Conservation (phyloP, 2,797 vertebrate genomes). For the Lophius americanus region DNA sequence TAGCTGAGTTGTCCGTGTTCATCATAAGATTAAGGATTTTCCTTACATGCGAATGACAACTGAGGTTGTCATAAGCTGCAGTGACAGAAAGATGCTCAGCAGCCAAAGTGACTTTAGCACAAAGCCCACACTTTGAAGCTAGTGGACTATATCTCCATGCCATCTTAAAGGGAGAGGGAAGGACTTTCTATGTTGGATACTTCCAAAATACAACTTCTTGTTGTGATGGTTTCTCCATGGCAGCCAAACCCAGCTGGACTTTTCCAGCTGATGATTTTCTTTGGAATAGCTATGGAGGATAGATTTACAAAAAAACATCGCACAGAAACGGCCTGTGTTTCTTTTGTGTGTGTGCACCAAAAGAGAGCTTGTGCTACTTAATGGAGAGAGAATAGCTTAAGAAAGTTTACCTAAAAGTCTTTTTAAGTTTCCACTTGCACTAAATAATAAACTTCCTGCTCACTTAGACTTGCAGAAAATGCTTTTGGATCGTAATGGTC, state of each 20-base stretch:
- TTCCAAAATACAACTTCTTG: no score
- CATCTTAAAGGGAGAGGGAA: no score
- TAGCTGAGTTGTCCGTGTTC: no score
- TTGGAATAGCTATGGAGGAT: slow-evolving; percentile 14
- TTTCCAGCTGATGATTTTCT: slow-evolving; percentile 16
- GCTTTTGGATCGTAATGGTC: slow-evolving; percentile 42
- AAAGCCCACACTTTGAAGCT: no score
- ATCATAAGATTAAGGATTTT: no score
- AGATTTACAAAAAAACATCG: slow-evolving; percentile 23
- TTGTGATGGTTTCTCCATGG: no score
- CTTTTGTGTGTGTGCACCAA: slow-evolving; percentile 19
- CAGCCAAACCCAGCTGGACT: background rate
- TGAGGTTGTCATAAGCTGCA: no score
- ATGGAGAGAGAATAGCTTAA: slow-evolving; percentile 25
- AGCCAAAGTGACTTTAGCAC: no score
- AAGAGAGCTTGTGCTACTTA: slow-evolving; percentile 16
- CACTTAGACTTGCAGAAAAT: slow-evolving; percentile 19
- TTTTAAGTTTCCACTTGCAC: slow-evolving; percentile 38
- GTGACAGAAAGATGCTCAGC: no score
- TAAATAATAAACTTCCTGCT: slow-evolving; percentile 45
- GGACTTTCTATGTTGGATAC: no score
- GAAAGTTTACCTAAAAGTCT: slow-evolving; percentile 40
- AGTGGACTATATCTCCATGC: no score
- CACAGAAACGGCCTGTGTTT: slow-evolving; percentile 9
- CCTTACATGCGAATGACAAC: no score